Base-by-base conservation (phyloP, 2,113 vertebrate species). In the Lagopus muta region DNA sequence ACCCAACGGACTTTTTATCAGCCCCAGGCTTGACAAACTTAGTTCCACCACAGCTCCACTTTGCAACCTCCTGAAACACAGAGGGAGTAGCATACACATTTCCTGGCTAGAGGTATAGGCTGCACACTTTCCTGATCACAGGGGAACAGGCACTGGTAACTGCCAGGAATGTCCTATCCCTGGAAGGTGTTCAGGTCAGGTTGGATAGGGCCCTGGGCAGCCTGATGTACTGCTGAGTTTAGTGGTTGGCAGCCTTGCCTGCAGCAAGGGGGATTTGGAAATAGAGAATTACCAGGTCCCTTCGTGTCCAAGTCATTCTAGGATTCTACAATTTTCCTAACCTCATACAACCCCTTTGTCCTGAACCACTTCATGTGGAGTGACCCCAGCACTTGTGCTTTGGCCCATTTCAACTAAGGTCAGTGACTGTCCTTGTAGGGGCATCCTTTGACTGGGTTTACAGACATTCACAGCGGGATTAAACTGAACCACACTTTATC, bases 31-130 rank as follows among this genome's bases (percentile, higher is more conserved):
- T 34, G 61, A 21, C 54, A 52, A 36, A 73, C 6, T 32, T 48
- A 82, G n/a, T 32, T 8, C 4, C 0, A 84, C 42, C 42, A 43
- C 73, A 43, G 28, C 45, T 19, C 61, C 12, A 5, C 30, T 43
- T 45, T 2, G 14, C 30, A 34, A 20, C 40, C 28, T 28, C 4
- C 81, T 2, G 21, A 54, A 66, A 42, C 62, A 36, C 0, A 2
- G 21, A 42, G 11, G 17, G 15, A 62, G 16, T 3, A 47, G 52
- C 27, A 28, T 16, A 54, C 14, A 10, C 27, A 54, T 54, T 54
- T 54, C 27, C 28, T 32, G 28, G 8, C 0, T 28, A 25, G 18
- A 76, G 32, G 9, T 28, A 3, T 0, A 3, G 38, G 9, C 50
- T n/a, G 5, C 7, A 28, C 20, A 47, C 25, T 2, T 60, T 16